Evolutionary conservation across 2,888 invertebrate species (phyloP), one percentile per base, ranked within the genome.

Genomic region (Crossocerus cetratus): DNA sequence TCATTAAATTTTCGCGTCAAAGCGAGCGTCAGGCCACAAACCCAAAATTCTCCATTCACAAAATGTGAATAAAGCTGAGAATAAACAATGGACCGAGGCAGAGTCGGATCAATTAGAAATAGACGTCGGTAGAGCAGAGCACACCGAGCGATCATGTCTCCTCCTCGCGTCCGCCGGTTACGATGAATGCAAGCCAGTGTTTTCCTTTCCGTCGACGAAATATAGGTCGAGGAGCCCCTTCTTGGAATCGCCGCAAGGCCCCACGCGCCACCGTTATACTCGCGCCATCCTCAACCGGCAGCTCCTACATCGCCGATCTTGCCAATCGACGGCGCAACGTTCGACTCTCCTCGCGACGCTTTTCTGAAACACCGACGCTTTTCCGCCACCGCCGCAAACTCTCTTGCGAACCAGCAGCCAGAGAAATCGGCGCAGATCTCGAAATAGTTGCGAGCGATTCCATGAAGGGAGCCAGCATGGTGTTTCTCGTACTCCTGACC

Each of bases 191-290:
- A 54, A 44, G 13, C n/a, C 64, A 63, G 57, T 61, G 74, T 76
- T 74, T 76, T 67, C 65, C 69, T 63, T 65, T 53, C 74, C 45
- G 43, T 69, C 56, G 54, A 55, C 44, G 65, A 60, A 75, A 82
- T 81, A 79, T 79, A 69, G 79, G 76, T 77, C 80, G 79, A 76
- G 70, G 42, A 64, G 70, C 22, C 58, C 57, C 68, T 77, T 77
- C 76, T 82, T 55, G 60, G 69, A 73, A 77, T 56, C 62, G 67
- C 62, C 65, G 66, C 69, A 72, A 75, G 66, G 69, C 67, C 60
- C 57, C 32, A 8, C 32, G 23, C 23, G 23, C 23, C 23, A 62
- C 54, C 62, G 69, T 60, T 64, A 43, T 18, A 53, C 55, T 42
- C 23, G 32, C 22, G 56, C 62, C 58, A 68, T 72, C 72, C 32